Percentiles rank a stretch among this genome's conserved stretches.
phyloP scores from a whole-genome alignment of 2,797 vertebrate genomes.

The Cygnus olor region DNA sequence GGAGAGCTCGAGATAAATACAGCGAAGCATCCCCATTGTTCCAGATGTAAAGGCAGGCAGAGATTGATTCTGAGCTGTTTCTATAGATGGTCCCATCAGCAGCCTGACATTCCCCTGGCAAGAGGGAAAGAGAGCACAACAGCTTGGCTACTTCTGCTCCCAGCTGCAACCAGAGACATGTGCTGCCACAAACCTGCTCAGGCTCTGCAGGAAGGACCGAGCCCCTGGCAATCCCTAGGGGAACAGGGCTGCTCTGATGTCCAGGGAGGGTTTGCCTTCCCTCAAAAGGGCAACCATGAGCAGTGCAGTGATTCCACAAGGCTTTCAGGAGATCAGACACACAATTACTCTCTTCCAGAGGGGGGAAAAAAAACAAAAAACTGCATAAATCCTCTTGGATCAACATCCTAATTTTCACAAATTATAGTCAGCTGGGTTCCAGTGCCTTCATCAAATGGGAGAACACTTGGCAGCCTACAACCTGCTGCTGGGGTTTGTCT shows the following conservation, averaged over 20 bases:
- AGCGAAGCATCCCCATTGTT: neutral
- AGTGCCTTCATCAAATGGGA: constrained; percentile 44
- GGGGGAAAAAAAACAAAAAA: neutral
- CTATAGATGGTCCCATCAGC: neutral
- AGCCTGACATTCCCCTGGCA: neutral
- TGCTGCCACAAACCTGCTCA: neutral
- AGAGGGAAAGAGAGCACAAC: too few relatives aligned
- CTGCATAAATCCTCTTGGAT: constrained; percentile 23
- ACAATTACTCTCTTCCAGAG: neutral
- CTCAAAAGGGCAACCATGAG: neutral
- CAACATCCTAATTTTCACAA: constrained; percentile 46
- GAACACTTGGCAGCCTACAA: constrained; percentile 23
- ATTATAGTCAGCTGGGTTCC: constrained; percentile 41
- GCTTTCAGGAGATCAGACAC: constrained; percentile 12
- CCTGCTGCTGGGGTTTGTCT: neutral
- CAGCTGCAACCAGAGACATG: neutral
- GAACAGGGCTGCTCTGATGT: neutral
- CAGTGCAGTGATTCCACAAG: neutral
- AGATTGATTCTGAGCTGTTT: neutral
- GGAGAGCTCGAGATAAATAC: neutral
- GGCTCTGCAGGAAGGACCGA: neutral
- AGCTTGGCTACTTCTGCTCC: neutral
- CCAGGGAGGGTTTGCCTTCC: neutral
- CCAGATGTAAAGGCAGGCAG: neutral
- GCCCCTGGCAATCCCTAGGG: neutral